Evolutionary conservation across 1,140 invertebrate genomes (phyloP).

Genomic region (Pogonomyrmex californicus): DNA sequence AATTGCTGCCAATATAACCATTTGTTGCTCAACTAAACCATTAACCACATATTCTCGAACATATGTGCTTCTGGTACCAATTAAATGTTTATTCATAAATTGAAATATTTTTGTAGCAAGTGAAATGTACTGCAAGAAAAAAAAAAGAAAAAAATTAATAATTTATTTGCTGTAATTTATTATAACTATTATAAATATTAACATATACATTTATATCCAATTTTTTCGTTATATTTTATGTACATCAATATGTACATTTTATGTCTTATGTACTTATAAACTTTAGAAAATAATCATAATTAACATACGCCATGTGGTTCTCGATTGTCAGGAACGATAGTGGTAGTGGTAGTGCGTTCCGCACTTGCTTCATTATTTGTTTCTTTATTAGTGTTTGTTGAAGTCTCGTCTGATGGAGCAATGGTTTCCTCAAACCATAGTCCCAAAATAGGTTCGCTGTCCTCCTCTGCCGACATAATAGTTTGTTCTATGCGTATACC

Average conservation of each 20-base stretch:
- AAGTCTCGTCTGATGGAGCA: constrained; percentile 90
- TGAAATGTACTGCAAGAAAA: constrained; percentile 90
- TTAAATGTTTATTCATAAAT: constrained; percentile 90
- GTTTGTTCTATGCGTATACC: constrained; percentile 82
- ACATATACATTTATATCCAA: neutral
- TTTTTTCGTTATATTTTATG: constrained; percentile 8
- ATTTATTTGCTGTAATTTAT: constrained; percentile 30
- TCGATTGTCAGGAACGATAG: constrained; percentile 95
- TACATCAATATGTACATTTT: neutral
- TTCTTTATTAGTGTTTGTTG: constrained; percentile 87
- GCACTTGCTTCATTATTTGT: constrained; percentile 87
- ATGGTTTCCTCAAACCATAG: constrained; percentile 97
- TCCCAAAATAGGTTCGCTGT: constrained; percentile 96
- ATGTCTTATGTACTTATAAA: constrained; percentile 20
- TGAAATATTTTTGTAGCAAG: constrained; percentile 93
- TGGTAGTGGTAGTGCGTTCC: constrained; percentile 81
- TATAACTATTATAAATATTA: neutral
- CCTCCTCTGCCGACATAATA: constrained; percentile 89
- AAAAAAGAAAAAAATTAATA: constrained; percentile 31
- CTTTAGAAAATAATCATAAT: constrained; percentile 42
- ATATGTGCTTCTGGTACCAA: constrained; percentile 89
- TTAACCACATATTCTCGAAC: constrained; percentile 88
- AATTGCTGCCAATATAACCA: constrained; percentile 93
- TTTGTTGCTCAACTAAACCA: constrained; percentile 92
- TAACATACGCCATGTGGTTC: constrained; percentile 94